Base-by-base conservation (phyloP, 2,888 invertebrate genomes). In the Liopterus haemorrhoidalis region DNA sequence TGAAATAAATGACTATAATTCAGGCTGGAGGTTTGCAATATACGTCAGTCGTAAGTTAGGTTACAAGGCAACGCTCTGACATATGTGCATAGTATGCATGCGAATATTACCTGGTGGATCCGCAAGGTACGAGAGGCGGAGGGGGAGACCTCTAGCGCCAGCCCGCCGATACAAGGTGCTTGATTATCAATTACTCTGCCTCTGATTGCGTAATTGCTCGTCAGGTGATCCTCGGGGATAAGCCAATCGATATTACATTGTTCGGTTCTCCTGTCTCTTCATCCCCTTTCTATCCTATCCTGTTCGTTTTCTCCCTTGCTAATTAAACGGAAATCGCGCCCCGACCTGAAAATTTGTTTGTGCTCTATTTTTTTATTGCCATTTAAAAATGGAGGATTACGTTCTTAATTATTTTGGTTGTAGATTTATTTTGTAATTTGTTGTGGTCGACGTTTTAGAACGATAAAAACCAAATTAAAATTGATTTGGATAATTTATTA, bases 161-260 rank as follows among this genome's bases (percentile, higher is more conserved):
- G n/a, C n/a, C n/a, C n/a, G 41, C 21, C 28, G 33, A 25, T 62
- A 63, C 61, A 48, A 65, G 68, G 68, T 69, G 69, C 66, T 70
- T 65, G 64, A 65, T 65, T 72, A 75, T 74, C 74, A 73, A 75
- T 76, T 75, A 74, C 70, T 70, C 70, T 69, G 65, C 65, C 68
- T 67, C 64, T 70, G 72, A 73, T 73, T 70, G 70, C 68, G 69
- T 74, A 74, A 75, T 75, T 74, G 74, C 73, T 74, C 70, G 69
- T 64, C 65, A 63, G 66, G 64, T 72, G 69, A 74, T 65, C 65
- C 63, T 63, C 54, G 46, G 62, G 63, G 66, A 64, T 60, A 56
- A 58, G 57, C 55, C 60, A 59, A 65, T 65, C 65, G 63, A 65
- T 62, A 61, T 56, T 57, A 61, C 62, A 63, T 57, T 60, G 59